Conservation (phyloP, 2,797 vertebrate genomes). For the Esox lucius region DNA sequence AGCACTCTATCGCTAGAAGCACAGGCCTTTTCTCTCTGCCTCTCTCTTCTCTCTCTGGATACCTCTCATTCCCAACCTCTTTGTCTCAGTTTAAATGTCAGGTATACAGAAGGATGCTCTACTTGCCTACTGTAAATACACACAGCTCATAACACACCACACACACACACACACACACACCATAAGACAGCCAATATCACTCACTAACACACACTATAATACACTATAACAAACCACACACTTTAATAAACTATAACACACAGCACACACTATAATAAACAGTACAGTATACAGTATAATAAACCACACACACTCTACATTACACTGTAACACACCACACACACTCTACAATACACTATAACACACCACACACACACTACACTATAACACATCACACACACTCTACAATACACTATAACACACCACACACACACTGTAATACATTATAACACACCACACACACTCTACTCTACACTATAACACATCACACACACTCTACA, state of each 20-base stretch:
- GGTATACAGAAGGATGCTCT: background rate
- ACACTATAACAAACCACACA: background rate
- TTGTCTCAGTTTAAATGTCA: background rate
- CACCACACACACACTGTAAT: background rate
- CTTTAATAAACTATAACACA: background rate
- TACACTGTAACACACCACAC: background rate
- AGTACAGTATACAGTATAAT: background rate
- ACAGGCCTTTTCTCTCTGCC: conserved; percentile 34
- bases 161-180: background rate
- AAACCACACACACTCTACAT: background rate
- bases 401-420: too few species aligned
- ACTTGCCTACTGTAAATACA: background rate
- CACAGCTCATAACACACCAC: background rate
- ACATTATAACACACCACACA: background rate
- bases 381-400: background rate
- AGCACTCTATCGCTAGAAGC: too few species aligned
- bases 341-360: too few species aligned
- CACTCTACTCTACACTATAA: background rate
- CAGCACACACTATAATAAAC: too few species aligned
- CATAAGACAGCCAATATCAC: too few species aligned
- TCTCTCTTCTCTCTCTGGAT: conserved; percentile 29
- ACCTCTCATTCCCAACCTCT: background rate
- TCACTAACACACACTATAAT: too few species aligned
- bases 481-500: background rate
- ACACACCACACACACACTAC: background rate